phyloP scores from a whole-genome alignment of 2,888 invertebrate species.

The Andrena chrysosceles region DNA sequence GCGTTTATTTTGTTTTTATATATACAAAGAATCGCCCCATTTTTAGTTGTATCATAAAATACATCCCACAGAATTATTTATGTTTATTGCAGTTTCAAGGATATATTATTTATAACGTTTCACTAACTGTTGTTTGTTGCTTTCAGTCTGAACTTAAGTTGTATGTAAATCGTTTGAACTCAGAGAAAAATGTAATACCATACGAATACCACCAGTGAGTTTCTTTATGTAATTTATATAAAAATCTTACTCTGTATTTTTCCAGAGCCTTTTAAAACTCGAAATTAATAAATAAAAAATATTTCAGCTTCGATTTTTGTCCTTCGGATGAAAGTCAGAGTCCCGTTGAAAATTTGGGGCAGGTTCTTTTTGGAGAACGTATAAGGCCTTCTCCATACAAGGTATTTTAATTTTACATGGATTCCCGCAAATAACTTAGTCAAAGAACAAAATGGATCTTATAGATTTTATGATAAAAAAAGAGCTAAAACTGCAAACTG shows the following conservation, averaged over 20 bases:
- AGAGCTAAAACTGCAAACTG: not conserved
- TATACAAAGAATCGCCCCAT: not conserved
- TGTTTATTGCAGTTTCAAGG: not conserved
- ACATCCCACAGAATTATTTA: too few species aligned
- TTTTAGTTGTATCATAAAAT: too few species aligned
- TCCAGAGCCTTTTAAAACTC: not conserved
- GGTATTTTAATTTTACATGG: constrained; percentile 84
- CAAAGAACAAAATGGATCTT: not conserved
- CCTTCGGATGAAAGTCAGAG: constrained; percentile 89
- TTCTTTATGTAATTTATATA: constrained; percentile 4
- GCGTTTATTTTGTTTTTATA: not conserved
- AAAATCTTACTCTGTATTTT: not conserved
- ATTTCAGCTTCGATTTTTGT: constrained; percentile 96
- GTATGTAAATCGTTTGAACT: constrained; percentile 98
- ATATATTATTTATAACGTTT: constrained; percentile 3
- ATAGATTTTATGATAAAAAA: not conserved
- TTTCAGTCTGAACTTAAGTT: constrained; percentile 95
- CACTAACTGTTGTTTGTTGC: constrained; percentile 24
- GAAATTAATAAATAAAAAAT: not conserved
- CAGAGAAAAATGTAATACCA: constrained; percentile 99
- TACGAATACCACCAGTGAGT: constrained; percentile 97
- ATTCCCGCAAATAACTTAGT: not conserved
- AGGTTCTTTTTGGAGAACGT: constrained; percentile 99
- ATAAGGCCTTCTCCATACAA: constrained; percentile 97
- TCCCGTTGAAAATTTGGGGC: constrained; percentile 98